Evolutionary conservation across 2,888 invertebrate species (phyloP), one percentile per base, ranked within the genome.

Genomic region (Mythimna loreyi): DNA sequence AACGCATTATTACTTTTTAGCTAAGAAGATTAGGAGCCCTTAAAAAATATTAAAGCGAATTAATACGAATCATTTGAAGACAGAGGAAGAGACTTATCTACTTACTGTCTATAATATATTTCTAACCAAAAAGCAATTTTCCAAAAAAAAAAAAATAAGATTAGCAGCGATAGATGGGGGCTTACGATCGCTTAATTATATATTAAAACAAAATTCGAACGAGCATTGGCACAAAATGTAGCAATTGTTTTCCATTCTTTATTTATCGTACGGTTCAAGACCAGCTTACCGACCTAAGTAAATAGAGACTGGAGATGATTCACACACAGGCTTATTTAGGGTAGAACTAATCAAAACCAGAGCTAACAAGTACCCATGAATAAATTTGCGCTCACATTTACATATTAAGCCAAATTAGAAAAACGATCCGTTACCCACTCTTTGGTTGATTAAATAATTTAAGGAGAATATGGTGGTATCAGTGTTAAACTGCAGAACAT

Each of bases 221-320:
- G 36, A 52, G 72, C 77, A 71, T 71, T 62, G 28, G 47, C 28
- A 33, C 21, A 28, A 43, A 61, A 66, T 40, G 47, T 63, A 50
- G 55, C 40, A 65, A 78, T 58, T 67, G 70, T 79, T 68, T 78
- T 72, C 66, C 73, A 82, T 80, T 80, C 77, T 84, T 84, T 86
- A 78, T 86, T 81, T 84, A 78, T 74, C 78, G 69, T 79, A 72
- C 70, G 80, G 62, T 82, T 80, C 71, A 86, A 83, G 73, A 83
- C 82, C 75, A 78, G 84, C 80, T 86, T 81, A 81, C 79, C 73
- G 70, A 72, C 86, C 85, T 87, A 88, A 87, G 85, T 84, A 88
- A 88, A 89, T 82, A 87, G 65, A 71, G 72, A 81, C 76, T 77
- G 81, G 71, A 81, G 77, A 87, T 87, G 84, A 83, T 83, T 83